Percentiles rank a stretch among this genome's conserved stretches.
phyloP scores from a whole-genome alignment of 2,888 invertebrate genomes.

The Drosophila limbata region DNA sequence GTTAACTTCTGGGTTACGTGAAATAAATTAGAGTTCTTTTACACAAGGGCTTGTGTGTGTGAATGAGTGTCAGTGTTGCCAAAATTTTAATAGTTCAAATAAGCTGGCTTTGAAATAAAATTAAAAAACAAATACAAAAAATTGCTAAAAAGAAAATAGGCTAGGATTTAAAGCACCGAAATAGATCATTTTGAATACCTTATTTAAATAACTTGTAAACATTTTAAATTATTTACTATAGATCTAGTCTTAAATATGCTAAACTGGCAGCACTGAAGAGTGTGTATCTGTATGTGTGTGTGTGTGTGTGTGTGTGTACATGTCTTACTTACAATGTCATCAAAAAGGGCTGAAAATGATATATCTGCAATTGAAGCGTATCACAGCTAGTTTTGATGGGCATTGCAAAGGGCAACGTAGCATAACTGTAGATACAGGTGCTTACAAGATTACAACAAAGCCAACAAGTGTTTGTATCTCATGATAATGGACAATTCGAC shows the following conservation, averaged over 20 bases:
- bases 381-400: constrained; percentile 86
- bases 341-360: constrained; percentile 85
- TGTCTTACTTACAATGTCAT: constrained; percentile 84
- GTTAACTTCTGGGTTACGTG: constrained; percentile 60
- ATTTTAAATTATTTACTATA: too few species aligned
- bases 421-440: neutral
- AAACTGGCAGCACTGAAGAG: too few species aligned
- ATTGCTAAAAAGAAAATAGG: too few species aligned
- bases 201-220: too few species aligned
- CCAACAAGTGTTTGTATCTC: constrained; percentile 65
- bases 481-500: neutral
- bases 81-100: neutral
- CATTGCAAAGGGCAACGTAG: constrained; percentile 80
- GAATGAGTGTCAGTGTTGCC: neutral
- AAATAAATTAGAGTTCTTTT: constrained; percentile 55
- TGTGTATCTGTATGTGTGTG: constrained; percentile 29
- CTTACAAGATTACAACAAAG: constrained; percentile 16
- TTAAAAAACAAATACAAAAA: too few species aligned
- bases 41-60: constrained; percentile 28
- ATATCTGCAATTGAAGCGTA: constrained; percentile 82
- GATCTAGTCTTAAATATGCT: too few species aligned
- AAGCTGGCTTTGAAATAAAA: too few species aligned
- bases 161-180: too few species aligned
- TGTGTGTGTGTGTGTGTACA: constrained; percentile 35
- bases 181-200: too few species aligned